phyloP scores from a whole-genome alignment of 2,797 vertebrate species.

The Sphenodon punctatus region DNA sequence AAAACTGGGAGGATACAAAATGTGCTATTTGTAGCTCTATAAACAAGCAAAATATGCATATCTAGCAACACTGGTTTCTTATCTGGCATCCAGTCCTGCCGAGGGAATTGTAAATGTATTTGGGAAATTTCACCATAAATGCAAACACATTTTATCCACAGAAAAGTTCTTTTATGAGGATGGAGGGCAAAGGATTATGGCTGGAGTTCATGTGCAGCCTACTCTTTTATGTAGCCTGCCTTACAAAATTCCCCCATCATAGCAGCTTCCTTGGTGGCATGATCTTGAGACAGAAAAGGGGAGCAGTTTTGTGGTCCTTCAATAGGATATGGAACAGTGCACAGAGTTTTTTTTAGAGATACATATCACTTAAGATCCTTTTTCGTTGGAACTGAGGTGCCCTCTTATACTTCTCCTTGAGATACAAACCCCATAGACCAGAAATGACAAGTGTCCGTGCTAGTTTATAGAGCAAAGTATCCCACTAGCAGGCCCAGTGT shows the following conservation, averaged over 20 bases:
- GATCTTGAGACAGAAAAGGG: neutral
- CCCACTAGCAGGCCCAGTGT: no score
- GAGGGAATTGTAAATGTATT: neutral
- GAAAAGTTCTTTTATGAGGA: neutral
- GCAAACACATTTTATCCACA: neutral
- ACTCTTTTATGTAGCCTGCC: neutral
- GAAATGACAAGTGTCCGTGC: no score
- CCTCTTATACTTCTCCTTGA: no score
- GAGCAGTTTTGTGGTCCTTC: neutral
- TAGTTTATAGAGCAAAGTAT: no score
- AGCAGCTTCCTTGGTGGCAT: neutral
- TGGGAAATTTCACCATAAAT: neutral
- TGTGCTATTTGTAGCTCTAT: neutral
- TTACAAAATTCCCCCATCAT: neutral
- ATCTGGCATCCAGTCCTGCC: neutral
- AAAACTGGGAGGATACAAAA: neutral
- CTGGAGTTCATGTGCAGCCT: neutral
- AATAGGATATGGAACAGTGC: neutral
- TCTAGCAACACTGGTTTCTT: neutral
- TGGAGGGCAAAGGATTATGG: neutral
- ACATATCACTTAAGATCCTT: neutral
- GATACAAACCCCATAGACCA: no score
- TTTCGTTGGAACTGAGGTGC: no score
- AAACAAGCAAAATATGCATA: neutral
- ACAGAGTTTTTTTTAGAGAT: neutral